Percentiles rank a stretch among this genome's conserved stretches.
These are phyloP conservation scores for Caenorhabditis zanzibari DNA, from an alignment of 2,888 invertebrate genomes.

Conservation along the genomic window DNA sequence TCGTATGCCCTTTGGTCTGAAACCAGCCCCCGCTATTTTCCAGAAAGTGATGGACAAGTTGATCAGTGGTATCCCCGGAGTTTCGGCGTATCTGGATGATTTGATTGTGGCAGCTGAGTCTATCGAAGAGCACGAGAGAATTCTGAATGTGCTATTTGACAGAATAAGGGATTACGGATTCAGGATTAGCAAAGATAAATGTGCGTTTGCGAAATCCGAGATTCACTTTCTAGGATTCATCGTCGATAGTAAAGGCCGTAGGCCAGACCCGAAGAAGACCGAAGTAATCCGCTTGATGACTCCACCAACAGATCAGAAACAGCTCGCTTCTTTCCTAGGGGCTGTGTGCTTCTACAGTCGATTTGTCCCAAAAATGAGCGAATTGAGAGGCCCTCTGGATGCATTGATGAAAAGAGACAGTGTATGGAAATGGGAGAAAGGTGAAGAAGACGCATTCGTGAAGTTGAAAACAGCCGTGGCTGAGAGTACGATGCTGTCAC, in stretches of 20 bases:
- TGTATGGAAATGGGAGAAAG: constrained; percentile 45
- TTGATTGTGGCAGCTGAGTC: neutral
- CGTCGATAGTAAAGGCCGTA: neutral
- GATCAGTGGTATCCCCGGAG: constrained; percentile 53
- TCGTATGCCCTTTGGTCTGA: constrained; percentile 73
- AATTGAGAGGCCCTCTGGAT: constrained; percentile 11
- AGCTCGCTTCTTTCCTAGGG: neutral
- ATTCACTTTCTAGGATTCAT: constrained; percentile 43
- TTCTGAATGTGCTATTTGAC: constrained; percentile 11
- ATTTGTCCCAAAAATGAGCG: neutral
- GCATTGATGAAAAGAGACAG: constrained; percentile 19
- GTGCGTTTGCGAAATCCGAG: neutral
- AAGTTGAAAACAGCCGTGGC: constrained; percentile 45
- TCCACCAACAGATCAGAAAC: neutral
- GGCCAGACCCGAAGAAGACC: neutral
- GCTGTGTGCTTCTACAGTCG: neutral
- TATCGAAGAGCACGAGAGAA: constrained; percentile 35
- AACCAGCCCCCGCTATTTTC: constrained; percentile 40
- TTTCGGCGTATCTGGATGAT: constrained; percentile 50
- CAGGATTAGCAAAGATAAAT: constrained; percentile 6
- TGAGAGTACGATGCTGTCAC: constrained; percentile 6
- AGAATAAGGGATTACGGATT: constrained; percentile 27
- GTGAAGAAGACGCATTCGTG: constrained; percentile 49
- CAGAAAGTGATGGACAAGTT: constrained; percentile 21
- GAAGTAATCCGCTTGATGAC: neutral